Evolutionary conservation across 2,888 invertebrate species (phyloP), one percentile per base, ranked within the genome.

Genomic region (Erebia ligea): DNA sequence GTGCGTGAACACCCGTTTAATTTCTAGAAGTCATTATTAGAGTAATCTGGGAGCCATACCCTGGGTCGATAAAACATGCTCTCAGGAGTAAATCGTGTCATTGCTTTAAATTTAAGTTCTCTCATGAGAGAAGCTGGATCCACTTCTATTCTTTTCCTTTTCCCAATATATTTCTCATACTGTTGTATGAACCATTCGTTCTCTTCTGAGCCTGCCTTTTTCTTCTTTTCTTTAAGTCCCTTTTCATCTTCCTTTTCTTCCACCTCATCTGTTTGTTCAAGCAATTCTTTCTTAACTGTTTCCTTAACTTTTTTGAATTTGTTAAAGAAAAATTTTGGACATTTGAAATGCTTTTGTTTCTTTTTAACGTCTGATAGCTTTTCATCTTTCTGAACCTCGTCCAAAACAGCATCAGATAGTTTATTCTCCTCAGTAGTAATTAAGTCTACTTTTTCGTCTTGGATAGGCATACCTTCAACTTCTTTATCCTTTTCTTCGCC

Each of bases 101-200:
- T 25, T 13, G 68, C 6, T 63, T 63, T 68, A n/a, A 68, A 11
- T 63, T 42, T 68, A 17, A 63, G 8, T n/a, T 57, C 42, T 68
- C 25, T 9, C 25, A 63, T 40, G 10, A 68, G 42, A 48, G 19
- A 42, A 15, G 15, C 13, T 17, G 56, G 62, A 45, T 68, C 48
- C 11, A 42, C 6, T 2, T 45, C 15, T 10, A 9, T 42, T 48
- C 1, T 15, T 17, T 15, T 61, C 5, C 50, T 50, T 42, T 40
- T 62, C 25, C 68, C 68, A 63, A 68, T 34, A 48, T 42, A 48
- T 42, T 45, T 63, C 25, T 68, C 56, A 15, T 63, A 68, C 25
- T 68, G 57, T 11, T 63, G 19, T 45, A 42, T 63, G 40, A 68
- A 56, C 68, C 68, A 68, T 42, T 56, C 56, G 13, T 56, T 45